Percentiles rank a stretch among this genome's conserved stretches.
Evolutionary conservation across 2,113 vertebrate species (phyloP).

Genomic region (Acrocephalus arundinaceus): DNA sequence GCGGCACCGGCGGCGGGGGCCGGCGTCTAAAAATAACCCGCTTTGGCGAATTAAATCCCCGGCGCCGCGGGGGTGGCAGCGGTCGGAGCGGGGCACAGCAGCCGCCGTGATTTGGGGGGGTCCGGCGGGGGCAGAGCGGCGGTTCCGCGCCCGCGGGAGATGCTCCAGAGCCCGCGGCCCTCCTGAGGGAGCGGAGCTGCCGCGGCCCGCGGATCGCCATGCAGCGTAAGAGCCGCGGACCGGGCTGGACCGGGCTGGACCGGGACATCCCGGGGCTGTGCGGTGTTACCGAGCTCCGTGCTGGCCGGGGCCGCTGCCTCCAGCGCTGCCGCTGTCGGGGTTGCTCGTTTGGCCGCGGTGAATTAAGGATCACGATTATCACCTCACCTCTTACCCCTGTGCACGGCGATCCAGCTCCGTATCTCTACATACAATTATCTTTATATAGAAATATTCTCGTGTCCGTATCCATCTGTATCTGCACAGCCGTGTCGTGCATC

Average conservation of each 20-base stretch:
- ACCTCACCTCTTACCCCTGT: not conserved
- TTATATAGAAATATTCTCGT: not conserved
- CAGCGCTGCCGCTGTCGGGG: not conserved
- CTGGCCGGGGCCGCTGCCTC: not conserved
- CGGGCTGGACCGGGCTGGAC: not conserved
- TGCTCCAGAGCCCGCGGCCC: not conserved
- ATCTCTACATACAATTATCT: not conserved
- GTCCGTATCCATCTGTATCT: not conserved
- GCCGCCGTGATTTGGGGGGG: not conserved
- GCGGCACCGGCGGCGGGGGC: not conserved
- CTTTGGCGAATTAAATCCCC: not conserved
- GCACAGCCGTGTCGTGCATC: not conserved
- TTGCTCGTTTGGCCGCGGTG: not conserved
- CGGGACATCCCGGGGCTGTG: not conserved
- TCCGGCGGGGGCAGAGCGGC: not conserved
- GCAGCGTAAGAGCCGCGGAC: constrained; percentile 36
- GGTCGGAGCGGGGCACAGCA: not conserved
- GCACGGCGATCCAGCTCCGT: not conserved
- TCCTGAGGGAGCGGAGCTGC: not conserved
- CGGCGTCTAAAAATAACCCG: not conserved
- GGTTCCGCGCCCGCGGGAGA: not conserved
- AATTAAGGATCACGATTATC: not conserved
- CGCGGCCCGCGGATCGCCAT: not conserved
- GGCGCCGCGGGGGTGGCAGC: not conserved
- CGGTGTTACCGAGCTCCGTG: not conserved